Base-by-base conservation (phyloP, 2,113 vertebrate genomes). In the Esox niger region DNA sequence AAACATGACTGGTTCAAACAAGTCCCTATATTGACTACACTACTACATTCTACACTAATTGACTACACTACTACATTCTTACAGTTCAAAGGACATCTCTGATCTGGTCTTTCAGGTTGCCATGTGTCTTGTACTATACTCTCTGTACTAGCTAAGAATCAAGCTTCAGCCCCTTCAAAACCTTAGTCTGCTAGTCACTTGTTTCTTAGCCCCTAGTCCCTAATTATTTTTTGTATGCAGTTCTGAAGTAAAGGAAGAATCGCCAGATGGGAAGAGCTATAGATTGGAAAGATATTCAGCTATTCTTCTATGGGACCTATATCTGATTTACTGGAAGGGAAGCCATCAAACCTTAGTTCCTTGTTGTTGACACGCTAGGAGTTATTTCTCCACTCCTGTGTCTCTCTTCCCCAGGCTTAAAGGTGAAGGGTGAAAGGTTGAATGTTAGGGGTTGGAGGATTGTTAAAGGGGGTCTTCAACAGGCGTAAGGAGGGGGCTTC, bases 401-500 rank as follows among this genome's bases (percentile, higher is more conserved):
- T 29, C 27, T 30, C 29, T 59, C 57, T 29, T 30, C 9, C 56
- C 56, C 26, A 15, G 13, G 29, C 29, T 29, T 26, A 6, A 9
- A 15, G 29, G 56, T 52, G 4, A 52, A 30, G 17, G 25, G 25
- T 2, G 17, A 59, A 26, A 26, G 13, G 56, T 30, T 6, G 6
- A 8, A 23, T n/a, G 57, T 23, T 23, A 6, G 54, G 54, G 54
- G 54, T 3, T 46, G n/a, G n/a, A n/a, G n/a, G n/a, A n/a, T n/a
- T n/a, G n/a, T n/a, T 15, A 46, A 15, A 20, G 43, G 43, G 10
- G 43, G 47, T 52, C 21, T 30, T 91, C 92, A 96, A 13, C 93
- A 96, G 30, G 93, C 88, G 0, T 96, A 98, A 0, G 96, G 94
- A 5, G 96, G 95, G 8, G 95, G 96, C 70, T 98, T 98, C 86